Conservation (phyloP, 1,140 invertebrate genomes). For the Drosophila kurseongensis region DNA sequence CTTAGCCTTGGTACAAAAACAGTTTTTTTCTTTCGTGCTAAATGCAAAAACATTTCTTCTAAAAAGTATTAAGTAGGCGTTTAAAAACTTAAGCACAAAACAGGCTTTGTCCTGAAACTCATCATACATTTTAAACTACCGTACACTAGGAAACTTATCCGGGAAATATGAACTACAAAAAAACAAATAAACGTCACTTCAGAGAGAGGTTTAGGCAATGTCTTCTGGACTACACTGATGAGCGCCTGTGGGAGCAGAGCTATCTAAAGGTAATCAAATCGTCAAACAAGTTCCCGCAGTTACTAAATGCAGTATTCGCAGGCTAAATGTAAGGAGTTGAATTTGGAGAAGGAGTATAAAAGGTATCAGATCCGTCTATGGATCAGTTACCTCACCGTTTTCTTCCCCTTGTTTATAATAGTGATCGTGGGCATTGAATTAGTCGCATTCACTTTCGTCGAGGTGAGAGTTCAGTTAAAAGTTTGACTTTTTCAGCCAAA, state of each 20-base stretch:
- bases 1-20: too few relatives aligned
- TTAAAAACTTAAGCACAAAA: too few relatives aligned
- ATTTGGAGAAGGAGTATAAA: constrained; percentile 38
- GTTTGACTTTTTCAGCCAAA: neutral
- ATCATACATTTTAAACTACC: neutral
- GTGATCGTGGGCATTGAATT: neutral
- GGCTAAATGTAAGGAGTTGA: constrained; percentile 37
- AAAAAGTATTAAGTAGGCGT: too few relatives aligned
- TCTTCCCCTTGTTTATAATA: constrained; percentile 18
- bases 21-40: too few relatives aligned
- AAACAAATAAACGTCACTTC: too few relatives aligned
- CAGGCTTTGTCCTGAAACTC: neutral
- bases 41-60: too few relatives aligned
- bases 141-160: neutral
- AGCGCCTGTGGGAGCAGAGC: neutral
- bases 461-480: neutral
- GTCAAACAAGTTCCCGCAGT: too few relatives aligned
- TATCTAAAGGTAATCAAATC: neutral
- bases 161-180: neutral
- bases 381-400: constrained; percentile 37
- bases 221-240: neutral
- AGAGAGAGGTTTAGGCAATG: neutral
- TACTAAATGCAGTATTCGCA: neutral
- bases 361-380: constrained; percentile 40
- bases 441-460: neutral